Evolutionary conservation across 2,113 vertebrate genomes (phyloP).

Genomic region (Okapia johnstoni): DNA sequence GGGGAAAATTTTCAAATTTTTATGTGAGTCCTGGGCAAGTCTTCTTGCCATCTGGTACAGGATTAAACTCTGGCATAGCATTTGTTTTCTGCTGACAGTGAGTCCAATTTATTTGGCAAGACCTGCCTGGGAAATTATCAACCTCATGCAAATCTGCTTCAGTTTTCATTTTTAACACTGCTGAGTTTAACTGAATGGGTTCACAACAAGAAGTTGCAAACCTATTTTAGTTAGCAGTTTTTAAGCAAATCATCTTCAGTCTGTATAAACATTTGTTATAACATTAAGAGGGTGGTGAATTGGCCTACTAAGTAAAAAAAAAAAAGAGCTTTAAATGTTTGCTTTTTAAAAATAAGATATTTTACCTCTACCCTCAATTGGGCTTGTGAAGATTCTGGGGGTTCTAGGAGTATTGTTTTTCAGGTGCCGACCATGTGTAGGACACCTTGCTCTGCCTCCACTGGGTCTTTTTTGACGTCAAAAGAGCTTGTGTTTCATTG

Average conservation of each 20-base stretch:
- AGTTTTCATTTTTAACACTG: constrained; percentile 12
- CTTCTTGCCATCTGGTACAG: neutral
- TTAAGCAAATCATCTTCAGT: neutral
- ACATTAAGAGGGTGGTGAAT: neutral
- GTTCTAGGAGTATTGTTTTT: neutral
- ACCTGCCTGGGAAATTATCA: neutral
- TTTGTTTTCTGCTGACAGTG: neutral
- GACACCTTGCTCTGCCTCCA: neutral
- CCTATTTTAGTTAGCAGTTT: neutral
- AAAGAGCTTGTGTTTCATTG: neutral
- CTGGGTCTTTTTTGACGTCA: neutral
- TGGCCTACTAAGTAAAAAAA: neutral
- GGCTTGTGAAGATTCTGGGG: neutral
- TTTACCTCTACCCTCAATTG: neutral
- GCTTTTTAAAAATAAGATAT: neutral
- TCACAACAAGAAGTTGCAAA: neutral
- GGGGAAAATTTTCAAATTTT: neutral
- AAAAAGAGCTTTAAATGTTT: neutral
- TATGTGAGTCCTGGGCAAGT: neutral
- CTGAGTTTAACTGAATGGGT: neutral
- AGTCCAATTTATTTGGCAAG: neutral
- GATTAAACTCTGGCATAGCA: neutral
- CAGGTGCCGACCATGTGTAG: neutral
- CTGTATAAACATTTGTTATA: neutral
- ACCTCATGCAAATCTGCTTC: neutral